These are phyloP conservation scores for Falco naumanni DNA, from an alignment of 2,797 vertebrate species.

Conservation along the genomic window DNA sequence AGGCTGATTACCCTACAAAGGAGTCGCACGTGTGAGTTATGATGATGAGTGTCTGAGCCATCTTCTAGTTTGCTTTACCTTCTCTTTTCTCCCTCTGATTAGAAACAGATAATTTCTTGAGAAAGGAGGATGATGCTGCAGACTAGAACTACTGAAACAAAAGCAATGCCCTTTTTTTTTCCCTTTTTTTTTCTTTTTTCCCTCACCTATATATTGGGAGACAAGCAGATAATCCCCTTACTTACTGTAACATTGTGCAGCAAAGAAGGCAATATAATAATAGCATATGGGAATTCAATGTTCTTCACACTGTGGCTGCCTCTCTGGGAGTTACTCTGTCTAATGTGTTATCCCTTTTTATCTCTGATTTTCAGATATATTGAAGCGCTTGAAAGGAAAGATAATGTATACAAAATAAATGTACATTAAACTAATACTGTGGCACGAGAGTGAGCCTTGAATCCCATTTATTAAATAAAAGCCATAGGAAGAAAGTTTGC, in stretches of 20 bases:
- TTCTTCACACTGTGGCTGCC: constrained; percentile 33
- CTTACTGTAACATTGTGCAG: constrained; percentile 37
- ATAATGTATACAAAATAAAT: constrained; percentile 57
- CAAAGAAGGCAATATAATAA: constrained; percentile 64
- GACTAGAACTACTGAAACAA: background rate
- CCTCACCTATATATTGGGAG: constrained; percentile 17
- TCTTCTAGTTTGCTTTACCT: background rate
- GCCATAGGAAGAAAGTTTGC: background rate
- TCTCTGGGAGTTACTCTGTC: constrained; percentile 21
- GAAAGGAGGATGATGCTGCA: background rate
- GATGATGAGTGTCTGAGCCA: background rate
- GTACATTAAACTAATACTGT: constrained; percentile 6
- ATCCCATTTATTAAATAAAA: background rate
- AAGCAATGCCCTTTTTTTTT: background rate
- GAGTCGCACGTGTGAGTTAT: background rate
- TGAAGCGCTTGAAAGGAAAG: constrained; percentile 44
- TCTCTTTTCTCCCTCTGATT: background rate
- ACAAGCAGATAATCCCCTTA: constrained; percentile 59
- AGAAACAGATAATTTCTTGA: background rate
- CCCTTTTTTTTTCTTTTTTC: background rate
- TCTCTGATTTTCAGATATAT: constrained; percentile 51
- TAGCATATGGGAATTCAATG: constrained; percentile 49
- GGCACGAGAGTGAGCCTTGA: background rate
- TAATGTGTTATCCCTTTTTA: constrained; percentile 48
- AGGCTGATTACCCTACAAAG: background rate